Evolutionary conservation across 2,113 vertebrate species (phyloP).

Genomic region (Plecotus auritus): DNA sequence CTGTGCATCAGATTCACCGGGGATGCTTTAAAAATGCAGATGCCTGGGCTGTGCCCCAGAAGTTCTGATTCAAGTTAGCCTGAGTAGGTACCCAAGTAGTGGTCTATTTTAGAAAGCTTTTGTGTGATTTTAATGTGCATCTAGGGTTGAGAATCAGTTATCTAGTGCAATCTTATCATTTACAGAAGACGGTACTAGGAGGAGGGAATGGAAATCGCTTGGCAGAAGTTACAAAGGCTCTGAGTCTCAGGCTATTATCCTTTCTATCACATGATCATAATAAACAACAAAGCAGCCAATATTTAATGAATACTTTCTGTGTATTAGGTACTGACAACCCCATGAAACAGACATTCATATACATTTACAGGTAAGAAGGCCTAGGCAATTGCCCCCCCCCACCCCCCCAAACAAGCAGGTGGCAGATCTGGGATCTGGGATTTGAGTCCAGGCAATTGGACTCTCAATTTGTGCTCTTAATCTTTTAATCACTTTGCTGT

Average conservation of each 20-base stretch:
- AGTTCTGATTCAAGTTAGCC: constrained; percentile 5
- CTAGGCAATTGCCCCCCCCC: not conserved
- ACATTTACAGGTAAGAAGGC: not conserved
- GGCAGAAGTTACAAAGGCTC: not conserved
- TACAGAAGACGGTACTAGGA: not conserved
- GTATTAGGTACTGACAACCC: not conserved
- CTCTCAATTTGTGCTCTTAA: not conserved
- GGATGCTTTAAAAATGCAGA: not conserved
- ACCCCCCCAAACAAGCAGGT: not conserved
- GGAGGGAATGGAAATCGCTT: not conserved
- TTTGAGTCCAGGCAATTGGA: constrained; percentile 11
- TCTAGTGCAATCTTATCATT: not conserved
- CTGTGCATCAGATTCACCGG: not conserved
- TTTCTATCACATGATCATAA: not conserved
- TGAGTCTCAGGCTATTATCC: not conserved
- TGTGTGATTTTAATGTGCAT: not conserved
- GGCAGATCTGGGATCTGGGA: not conserved
- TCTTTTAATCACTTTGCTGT: constrained; percentile 42
- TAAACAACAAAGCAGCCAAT: not conserved
- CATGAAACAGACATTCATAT: not conserved
- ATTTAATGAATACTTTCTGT: not conserved
- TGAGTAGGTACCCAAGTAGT: not conserved
- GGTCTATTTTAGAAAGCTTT: not conserved
- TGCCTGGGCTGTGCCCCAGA: not conserved
- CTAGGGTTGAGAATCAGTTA: not conserved